These are phyloP conservation scores for Phyllostomus discolor DNA, from an alignment of 2,113 vertebrate genomes.

Conservation along the genomic window DNA sequence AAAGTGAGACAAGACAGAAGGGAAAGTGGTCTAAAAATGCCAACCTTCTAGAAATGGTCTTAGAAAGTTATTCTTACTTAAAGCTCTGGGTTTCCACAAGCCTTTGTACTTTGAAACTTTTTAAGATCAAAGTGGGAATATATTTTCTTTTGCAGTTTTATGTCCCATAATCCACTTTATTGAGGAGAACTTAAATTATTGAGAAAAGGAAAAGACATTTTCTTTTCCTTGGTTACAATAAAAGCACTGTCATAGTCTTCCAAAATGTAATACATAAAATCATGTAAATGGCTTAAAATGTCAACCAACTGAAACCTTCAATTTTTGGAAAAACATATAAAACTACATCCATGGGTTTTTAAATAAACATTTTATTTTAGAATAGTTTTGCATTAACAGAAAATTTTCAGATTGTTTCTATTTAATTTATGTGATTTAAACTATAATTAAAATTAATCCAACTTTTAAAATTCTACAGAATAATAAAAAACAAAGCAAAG, in stretches of 20 bases:
- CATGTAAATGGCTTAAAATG: background rate
- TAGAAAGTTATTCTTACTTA: background rate
- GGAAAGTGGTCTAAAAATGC: background rate
- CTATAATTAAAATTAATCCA: background rate
- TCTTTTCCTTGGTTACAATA: background rate
- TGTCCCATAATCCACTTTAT: background rate
- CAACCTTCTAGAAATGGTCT: background rate
- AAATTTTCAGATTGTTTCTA: background rate
- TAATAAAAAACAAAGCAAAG: background rate
- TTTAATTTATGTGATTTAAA: background rate
- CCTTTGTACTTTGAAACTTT: background rate
- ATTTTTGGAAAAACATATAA: background rate
- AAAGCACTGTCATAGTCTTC: background rate
- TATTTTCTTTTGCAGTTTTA: background rate
- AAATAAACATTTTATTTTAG: background rate
- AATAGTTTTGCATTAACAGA: background rate
- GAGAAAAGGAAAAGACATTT: background rate
- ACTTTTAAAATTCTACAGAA: background rate
- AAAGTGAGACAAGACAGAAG: background rate
- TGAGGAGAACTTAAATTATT: background rate
- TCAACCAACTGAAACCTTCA: background rate
- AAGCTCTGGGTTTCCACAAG: background rate
- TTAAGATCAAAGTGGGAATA: background rate
- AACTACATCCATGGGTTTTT: background rate
- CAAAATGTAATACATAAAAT: background rate